These are phyloP conservation scores for Thalassophryne amazonica DNA, from an alignment of 2,797 vertebrate species.

Conservation along the genomic window DNA sequence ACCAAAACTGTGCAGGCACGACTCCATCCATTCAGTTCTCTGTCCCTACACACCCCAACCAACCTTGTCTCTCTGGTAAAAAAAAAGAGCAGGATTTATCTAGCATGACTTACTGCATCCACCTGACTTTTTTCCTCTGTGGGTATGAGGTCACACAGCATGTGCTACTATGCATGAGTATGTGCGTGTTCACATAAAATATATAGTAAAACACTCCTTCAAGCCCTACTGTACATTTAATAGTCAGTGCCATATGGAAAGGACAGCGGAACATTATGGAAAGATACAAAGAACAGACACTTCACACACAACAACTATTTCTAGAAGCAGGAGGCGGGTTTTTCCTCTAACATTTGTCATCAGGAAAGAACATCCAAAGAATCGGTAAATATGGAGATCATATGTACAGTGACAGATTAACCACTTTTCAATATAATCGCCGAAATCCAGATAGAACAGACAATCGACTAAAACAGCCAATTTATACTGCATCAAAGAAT, in stretches of 20 bases:
- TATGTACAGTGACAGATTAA: too few relatives aligned
- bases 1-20: slow-evolving; percentile 59
- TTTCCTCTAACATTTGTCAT: too few relatives aligned
- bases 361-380: too few relatives aligned
- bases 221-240: slow-evolving; percentile 29
- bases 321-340: too few relatives aligned
- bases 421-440: too few relatives aligned
- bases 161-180: slow-evolving; percentile 47
- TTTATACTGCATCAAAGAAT: too few relatives aligned
- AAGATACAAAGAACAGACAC: too few relatives aligned
- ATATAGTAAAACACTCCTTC: slow-evolving; percentile 41
- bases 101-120: slow-evolving; percentile 70
- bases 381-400: too few relatives aligned
- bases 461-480: too few relatives aligned
- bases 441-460: too few relatives aligned
- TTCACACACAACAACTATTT: too few relatives aligned
- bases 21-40: slow-evolving; percentile 47
- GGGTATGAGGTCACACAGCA: slow-evolving; percentile 58
- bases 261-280: background rate
- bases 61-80: slow-evolving; percentile 74
- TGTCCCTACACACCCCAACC: slow-evolving; percentile 67
- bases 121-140: slow-evolving; percentile 53
- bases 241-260: background rate
- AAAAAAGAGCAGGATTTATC: slow-evolving; percentile 77
- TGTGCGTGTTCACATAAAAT: slow-evolving; percentile 47